Conservation (phyloP, 37 sponge, comb jelly and placozoan species). For the Chondrosia reniformis region DNA sequence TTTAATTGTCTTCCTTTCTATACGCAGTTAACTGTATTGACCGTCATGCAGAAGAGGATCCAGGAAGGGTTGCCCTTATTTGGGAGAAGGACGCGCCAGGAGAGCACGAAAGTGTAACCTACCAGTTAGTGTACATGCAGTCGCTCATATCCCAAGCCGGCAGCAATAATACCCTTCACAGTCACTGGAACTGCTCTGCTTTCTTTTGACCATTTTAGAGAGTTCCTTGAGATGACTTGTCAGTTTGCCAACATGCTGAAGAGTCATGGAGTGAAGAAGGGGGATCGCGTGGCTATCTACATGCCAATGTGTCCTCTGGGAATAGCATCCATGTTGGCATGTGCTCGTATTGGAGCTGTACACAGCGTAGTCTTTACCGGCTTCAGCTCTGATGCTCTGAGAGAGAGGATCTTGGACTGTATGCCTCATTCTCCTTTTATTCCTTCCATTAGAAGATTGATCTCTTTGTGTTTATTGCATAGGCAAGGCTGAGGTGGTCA, state of each 20-base stretch:
- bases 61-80: slow-evolving; percentile 67
- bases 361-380: slow-evolving; percentile 98
- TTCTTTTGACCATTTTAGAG: slow-evolving; percentile 36
- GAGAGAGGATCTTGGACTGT: slow-evolving; percentile 79
- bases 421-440: no score
- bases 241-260: slow-evolving; percentile 81
- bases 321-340: slow-evolving; percentile 85
- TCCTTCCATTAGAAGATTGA: no score
- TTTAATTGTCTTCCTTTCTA: no score
- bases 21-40: slow-evolving; percentile 83
- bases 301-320: slow-evolving; percentile 84
- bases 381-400: slow-evolving; percentile 91
- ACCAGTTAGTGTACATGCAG: slow-evolving; percentile 45
- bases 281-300: slow-evolving; percentile 91
- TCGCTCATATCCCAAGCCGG: not conserved
- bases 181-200: not conserved
- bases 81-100: slow-evolving; percentile 91
- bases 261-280: slow-evolving; percentile 83
- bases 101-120: slow-evolving; percentile 56
- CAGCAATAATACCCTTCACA: not conserved
- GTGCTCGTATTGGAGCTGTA: slow-evolving; percentile 92
- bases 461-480: not conserved
- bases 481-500: slow-evolving; percentile 47
- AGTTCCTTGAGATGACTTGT: slow-evolving; percentile 84
- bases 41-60: slow-evolving; percentile 57